These are phyloP conservation scores for Prosopocoilus inquinatus DNA, from an alignment of 2,888 invertebrate species.

Conservation along the genomic window DNA sequence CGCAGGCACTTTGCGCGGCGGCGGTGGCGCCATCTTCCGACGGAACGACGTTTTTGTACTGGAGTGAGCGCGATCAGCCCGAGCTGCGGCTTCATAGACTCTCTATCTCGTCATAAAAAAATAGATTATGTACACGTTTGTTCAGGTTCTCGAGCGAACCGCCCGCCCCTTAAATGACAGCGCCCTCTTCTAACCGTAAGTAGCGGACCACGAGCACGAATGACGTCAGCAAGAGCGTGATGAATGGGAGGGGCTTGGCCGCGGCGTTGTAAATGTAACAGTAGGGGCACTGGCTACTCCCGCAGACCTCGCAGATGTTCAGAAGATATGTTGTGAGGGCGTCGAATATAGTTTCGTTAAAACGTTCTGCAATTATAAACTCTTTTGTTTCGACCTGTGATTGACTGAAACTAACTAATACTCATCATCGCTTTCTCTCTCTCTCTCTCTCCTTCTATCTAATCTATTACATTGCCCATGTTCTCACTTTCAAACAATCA, in stretches of 20 bases:
- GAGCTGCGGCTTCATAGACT: not conserved
- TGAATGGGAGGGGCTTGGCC: conserved; percentile 39
- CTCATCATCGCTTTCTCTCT: no score
- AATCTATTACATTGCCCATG: no score
- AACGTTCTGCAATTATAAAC: conserved; percentile 67
- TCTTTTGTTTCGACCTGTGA: no score
- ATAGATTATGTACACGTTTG: conserved; percentile 16
- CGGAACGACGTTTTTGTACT: not conserved
- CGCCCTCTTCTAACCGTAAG: conserved; percentile 30
- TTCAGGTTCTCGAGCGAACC: not conserved
- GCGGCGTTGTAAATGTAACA: conserved; percentile 81
- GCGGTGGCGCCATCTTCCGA: no score
- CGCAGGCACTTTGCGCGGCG: not conserved
- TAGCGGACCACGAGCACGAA: conserved; percentile 37
- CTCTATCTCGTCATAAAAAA: conserved; percentile 11
- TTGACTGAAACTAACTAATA: no score
- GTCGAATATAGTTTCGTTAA: conserved; percentile 89
- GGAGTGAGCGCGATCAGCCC: not conserved
- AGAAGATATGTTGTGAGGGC: conserved; percentile 80
- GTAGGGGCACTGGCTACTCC: conserved; percentile 91
- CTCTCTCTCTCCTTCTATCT: no score
- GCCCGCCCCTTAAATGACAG: conserved; percentile 26
- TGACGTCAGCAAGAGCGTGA: conserved; percentile 34
- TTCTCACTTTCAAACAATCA: no score
- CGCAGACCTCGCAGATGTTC: conserved; percentile 92